phyloP scores from a whole-genome alignment of 1,140 invertebrate species.

The Drosophila burlai region DNA sequence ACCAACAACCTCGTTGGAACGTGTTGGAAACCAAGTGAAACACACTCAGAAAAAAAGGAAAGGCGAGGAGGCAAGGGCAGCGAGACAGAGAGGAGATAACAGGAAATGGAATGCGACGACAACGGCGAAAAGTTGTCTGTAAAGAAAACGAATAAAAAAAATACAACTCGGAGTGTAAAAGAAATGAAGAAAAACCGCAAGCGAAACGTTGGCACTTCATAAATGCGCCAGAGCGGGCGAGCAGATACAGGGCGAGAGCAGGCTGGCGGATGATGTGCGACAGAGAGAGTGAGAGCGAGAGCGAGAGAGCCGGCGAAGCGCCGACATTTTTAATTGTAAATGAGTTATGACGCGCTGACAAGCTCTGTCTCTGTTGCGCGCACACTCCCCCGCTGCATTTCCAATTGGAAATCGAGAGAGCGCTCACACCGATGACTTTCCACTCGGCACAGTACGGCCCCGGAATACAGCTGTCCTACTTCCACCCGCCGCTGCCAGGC shows the following conservation, averaged over 20 bases:
- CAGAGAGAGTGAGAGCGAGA: constrained; percentile 16
- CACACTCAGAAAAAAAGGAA: constrained; percentile 58
- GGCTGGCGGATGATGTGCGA: neutral
- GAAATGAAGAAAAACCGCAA: constrained; percentile 77
- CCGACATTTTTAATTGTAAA: constrained; percentile 85
- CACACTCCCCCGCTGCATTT: constrained; percentile 40
- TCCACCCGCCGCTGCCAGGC: neutral
- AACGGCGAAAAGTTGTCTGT: constrained; percentile 80
- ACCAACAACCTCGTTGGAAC: constrained; percentile 1
- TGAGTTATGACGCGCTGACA: constrained; percentile 79
- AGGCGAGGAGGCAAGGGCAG: constrained; percentile 12
- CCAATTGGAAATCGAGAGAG: constrained; percentile 45
- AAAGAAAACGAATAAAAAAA: constrained; percentile 39
- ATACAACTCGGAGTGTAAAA: constrained; percentile 7
- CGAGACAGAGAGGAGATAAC: constrained; percentile 50
- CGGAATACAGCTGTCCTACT: constrained; percentile 10
- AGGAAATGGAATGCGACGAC: constrained; percentile 78
- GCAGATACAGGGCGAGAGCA: constrained; percentile 10
- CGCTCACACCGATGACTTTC: constrained; percentile 12
- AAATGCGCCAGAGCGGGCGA: constrained; percentile 66
- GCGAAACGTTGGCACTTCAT: constrained; percentile 85
- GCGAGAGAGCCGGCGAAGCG: constrained; percentile 53
- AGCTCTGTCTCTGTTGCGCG: constrained; percentile 53
- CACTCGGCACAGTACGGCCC: constrained; percentile 14
- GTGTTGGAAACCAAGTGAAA: constrained; percentile 42